phyloP scores from a whole-genome alignment of 2,797 vertebrate genomes.

The Hyperoplus lanceolatus region DNA sequence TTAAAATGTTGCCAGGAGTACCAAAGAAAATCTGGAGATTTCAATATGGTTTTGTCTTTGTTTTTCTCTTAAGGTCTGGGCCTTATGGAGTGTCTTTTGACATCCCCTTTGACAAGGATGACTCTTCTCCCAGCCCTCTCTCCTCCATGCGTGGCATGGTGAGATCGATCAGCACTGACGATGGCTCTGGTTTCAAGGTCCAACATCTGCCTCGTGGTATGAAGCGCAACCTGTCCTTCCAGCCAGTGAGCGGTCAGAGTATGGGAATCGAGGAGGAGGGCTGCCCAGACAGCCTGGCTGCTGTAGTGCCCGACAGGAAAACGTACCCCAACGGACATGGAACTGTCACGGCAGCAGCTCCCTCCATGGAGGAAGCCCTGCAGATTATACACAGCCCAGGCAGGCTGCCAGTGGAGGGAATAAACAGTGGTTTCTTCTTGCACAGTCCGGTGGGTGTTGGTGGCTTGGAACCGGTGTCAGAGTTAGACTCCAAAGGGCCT shows the following conservation, averaged over 20 bases:
- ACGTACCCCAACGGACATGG: slow-evolving; percentile 82
- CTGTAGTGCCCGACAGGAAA: slow-evolving; percentile 65
- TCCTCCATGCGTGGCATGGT: slow-evolving; percentile 88
- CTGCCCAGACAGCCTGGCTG: slow-evolving; percentile 79
- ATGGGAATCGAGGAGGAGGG: slow-evolving; percentile 90
- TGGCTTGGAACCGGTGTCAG: slow-evolving; percentile 87
- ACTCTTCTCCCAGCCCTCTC: slow-evolving; percentile 72
- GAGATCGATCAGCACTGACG: slow-evolving; percentile 95
- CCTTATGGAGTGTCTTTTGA: slow-evolving; percentile 97
- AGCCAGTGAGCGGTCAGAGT: slow-evolving; percentile 92
- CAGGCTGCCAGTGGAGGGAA: slow-evolving; percentile 83
- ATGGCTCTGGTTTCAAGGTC: slow-evolving; percentile 90
- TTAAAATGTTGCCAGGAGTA: background rate
- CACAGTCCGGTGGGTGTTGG: slow-evolving; percentile 83
- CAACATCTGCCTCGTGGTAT: slow-evolving; percentile 86
- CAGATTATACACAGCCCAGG: slow-evolving; percentile 93
- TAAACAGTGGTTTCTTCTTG: slow-evolving; percentile 94
- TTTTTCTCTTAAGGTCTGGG: slow-evolving; percentile 87
- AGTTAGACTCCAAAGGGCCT: slow-evolving; percentile 88
- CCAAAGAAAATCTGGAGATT: background rate
- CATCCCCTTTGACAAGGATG: slow-evolving; percentile 95
- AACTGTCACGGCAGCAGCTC: slow-evolving; percentile 76
- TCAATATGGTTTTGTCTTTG: slow-evolving; percentile 2
- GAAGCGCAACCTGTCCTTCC: slow-evolving; percentile 93
- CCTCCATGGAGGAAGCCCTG: slow-evolving; percentile 94